Conservation (phyloP, 2,888 invertebrate species). For the Platycnemis pennipes region DNA sequence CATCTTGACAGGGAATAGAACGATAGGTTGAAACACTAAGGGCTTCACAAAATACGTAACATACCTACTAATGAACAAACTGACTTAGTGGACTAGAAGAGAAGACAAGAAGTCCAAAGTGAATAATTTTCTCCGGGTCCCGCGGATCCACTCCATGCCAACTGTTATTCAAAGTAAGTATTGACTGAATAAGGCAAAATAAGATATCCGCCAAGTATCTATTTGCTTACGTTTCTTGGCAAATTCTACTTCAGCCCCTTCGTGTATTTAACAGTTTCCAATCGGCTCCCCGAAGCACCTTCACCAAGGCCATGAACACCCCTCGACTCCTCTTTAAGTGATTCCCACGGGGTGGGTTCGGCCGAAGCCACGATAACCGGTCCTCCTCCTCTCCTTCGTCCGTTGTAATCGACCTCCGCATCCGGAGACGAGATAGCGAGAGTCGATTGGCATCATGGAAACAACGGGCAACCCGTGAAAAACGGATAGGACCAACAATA, state of each 20-base stretch:
- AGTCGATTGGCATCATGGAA: background rate
- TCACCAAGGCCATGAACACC: background rate
- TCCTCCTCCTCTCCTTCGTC: background rate
- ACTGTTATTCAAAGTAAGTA: no score
- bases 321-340: background rate
- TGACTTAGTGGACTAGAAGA: no score
- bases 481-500: no score
- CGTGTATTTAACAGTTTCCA: slow-evolving; percentile 31
- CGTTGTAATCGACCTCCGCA: slow-evolving; percentile 8
- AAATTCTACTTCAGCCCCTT: background rate
- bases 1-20: no score
- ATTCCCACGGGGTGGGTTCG: slow-evolving; percentile 59
- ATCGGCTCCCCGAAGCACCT: background rate
- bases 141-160: no score
- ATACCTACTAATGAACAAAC: no score
- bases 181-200: no score
- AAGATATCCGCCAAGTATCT: no score
- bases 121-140: no score
- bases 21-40: no score
- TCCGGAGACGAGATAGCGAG: background rate
- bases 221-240: background rate
- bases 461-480: background rate
- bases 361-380: slow-evolving; percentile 23
- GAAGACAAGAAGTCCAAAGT: no score
- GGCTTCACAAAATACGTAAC: no score